Evolutionary conservation across 2,797 vertebrate genomes (phyloP), one percentile per base, ranked within the genome.

Genomic region (Phalloptychus januarius): DNA sequence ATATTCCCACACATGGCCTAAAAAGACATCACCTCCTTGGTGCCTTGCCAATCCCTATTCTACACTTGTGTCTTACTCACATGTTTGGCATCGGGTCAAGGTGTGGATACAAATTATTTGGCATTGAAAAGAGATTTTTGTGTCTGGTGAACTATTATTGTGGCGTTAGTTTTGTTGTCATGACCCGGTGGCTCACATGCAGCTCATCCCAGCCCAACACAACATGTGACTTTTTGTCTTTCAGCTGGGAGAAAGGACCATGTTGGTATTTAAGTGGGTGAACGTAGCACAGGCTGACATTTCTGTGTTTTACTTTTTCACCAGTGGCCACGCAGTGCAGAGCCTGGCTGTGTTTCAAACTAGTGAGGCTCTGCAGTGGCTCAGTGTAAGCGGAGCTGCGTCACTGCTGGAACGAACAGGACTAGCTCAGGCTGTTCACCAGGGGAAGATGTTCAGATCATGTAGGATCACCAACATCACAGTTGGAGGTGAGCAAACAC

Each of bases 271-370:
- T 45, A 71, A 36, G 23, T 11, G 15, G 46, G n/a, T 25, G 12
- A 78, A 0, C 33, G 4, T 61, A 48, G 42, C 61, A 31, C 50
- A 2, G 20, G 15, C 76, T 36, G n/a, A 1, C 8, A 75, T 4
- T 61, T 79, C 12, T 86, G 40, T 16, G 82, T 61, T 31, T 72
- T 71, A 70, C 83, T 84, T 44, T 70, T 44, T 15, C n/a, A 5
- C 7, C 83, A 96, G 95, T 38, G 96, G 96, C 61, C 89, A 89
- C 0, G 94, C 95, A 38, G 90, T 97, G 77, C 91, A 95, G 90
- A 95, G 92, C 6, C 91, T 97, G 0, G 91, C 95, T 74, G 89
- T 93, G 45, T 96, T 97, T 52, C 71, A 84, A 36, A 96, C 94
- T 0, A 89, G 83, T 25, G 89, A 20, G 25, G 90, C 96, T 18